These are phyloP conservation scores for Psophia crepitans DNA, from an alignment of 2,113 vertebrate species.

Conservation along the genomic window DNA sequence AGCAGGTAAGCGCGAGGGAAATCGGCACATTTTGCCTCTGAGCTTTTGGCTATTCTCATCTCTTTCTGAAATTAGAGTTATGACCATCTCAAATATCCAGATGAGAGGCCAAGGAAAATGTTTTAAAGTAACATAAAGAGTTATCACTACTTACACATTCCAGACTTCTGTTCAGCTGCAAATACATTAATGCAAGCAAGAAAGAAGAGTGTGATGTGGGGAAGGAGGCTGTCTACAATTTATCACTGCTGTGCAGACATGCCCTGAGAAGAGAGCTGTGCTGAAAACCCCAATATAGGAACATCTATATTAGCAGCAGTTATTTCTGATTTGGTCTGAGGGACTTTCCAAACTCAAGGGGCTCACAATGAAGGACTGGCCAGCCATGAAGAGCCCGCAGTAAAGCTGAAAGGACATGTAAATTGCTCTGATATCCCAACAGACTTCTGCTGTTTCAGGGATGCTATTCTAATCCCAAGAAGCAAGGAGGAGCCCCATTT, in stretches of 20 bases:
- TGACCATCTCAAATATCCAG: conserved; percentile 59
- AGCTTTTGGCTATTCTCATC: conserved; percentile 11
- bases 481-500: conserved; percentile 26
- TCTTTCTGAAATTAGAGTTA: conserved; percentile 51
- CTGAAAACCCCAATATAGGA: conserved; percentile 63
- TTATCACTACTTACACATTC: conserved; percentile 67
- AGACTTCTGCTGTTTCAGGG: conserved; percentile 46
- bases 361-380: conserved; percentile 50
- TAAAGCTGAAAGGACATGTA: conserved; percentile 61
- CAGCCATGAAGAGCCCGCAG: conserved; percentile 60
- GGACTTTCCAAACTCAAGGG: conserved; percentile 59
- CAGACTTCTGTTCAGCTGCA: conserved; percentile 59
- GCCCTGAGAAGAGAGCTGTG: conserved; percentile 55
- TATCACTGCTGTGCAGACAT: conserved; percentile 67
- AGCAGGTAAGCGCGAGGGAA: neutral
- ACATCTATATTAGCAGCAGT: conserved; percentile 53
- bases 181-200: conserved; percentile 62
- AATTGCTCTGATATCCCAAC: conserved; percentile 55
- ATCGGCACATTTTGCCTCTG: neutral
- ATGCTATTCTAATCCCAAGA: conserved; percentile 47
- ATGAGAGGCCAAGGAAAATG: conserved; percentile 45
- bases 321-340: conserved; percentile 65
- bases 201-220: conserved; percentile 58
- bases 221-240: conserved; percentile 60
- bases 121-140: conserved; percentile 54